Evolutionary conservation across 2,888 invertebrate genomes (phyloP).

Genomic region (Yponomeuta cagnagella): DNA sequence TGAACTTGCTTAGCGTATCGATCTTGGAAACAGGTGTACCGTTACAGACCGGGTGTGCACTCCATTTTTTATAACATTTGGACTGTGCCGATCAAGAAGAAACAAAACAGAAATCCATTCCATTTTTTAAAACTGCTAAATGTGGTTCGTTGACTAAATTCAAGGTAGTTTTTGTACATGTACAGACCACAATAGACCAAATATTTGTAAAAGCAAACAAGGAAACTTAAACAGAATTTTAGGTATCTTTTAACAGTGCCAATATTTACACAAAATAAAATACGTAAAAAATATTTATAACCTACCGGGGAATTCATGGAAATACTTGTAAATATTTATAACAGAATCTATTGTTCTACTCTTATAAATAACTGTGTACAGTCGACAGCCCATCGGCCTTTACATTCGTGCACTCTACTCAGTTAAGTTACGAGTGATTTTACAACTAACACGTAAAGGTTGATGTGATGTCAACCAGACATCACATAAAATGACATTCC

Average conservation of each 20-base stretch:
- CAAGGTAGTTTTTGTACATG: neutral
- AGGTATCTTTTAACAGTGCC: neutral
- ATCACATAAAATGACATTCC: too few relatives aligned
- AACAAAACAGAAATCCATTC: neutral
- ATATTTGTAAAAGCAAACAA: neutral
- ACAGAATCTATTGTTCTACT: neutral
- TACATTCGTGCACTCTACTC: too few relatives aligned
- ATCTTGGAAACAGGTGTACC: slow-evolving; percentile 26
- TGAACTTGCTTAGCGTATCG: neutral
- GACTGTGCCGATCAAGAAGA: neutral
- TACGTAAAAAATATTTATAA: neutral
- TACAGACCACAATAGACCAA: neutral
- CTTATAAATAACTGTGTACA: too few relatives aligned
- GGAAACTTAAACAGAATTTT: neutral
- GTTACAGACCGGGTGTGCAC: slow-evolving; percentile 50
- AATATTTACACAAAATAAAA: neutral
- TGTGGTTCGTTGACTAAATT: neutral
- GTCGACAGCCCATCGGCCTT: too few relatives aligned
- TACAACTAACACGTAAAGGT: too few relatives aligned
- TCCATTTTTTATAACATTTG: slow-evolving; percentile 24
- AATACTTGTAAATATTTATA: neutral
- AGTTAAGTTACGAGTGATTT: too few relatives aligned
- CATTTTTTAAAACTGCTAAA: neutral
- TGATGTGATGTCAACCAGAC: too few relatives aligned
- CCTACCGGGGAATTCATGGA: neutral